Evolutionary conservation across 1,140 invertebrate species (phyloP).

Genomic region (Rhopalosiphum maidis): DNA sequence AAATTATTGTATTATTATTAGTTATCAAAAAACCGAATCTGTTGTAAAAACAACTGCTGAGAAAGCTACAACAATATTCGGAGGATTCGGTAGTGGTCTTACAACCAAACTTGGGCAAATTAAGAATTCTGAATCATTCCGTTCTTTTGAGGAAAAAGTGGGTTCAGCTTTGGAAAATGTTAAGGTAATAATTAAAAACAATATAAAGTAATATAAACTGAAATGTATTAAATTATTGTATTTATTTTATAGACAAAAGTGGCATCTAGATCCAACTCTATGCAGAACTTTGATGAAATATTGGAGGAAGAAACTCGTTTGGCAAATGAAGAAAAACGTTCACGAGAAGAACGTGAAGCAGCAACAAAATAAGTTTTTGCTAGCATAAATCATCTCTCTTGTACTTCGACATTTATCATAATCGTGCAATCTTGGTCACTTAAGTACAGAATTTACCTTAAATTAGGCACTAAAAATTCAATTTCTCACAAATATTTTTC

Average conservation of each 20-base stretch:
- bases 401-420: constrained; percentile 32
- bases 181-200: constrained; percentile 72
- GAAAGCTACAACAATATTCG: constrained; percentile 87
- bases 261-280: constrained; percentile 83
- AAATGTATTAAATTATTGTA: background rate
- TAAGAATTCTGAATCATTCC: constrained; percentile 95
- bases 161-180: constrained; percentile 93
- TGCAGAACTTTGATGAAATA: constrained; percentile 88
- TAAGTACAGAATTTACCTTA: constrained; percentile 43
- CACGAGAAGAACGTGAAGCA: constrained; percentile 46
- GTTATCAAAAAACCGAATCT: constrained; percentile 91
- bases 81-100: constrained; percentile 84
- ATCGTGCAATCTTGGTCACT: constrained; percentile 40
- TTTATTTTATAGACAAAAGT: constrained; percentile 78
- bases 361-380: constrained; percentile 27
- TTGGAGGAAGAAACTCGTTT: constrained; percentile 68
- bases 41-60: constrained; percentile 86
- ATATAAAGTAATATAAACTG: background rate
- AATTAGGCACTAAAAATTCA: constrained; percentile 25
- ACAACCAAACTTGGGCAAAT: constrained; percentile 88
- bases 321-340: constrained; percentile 55
- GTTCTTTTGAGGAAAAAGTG: constrained; percentile 94
- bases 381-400: background rate
- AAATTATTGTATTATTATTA: constrained; percentile 63
- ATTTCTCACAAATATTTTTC: constrained; percentile 37